These are phyloP conservation scores for Genyomyrus donnyi DNA, from an alignment of 2,113 vertebrate species.

Conservation along the genomic window DNA sequence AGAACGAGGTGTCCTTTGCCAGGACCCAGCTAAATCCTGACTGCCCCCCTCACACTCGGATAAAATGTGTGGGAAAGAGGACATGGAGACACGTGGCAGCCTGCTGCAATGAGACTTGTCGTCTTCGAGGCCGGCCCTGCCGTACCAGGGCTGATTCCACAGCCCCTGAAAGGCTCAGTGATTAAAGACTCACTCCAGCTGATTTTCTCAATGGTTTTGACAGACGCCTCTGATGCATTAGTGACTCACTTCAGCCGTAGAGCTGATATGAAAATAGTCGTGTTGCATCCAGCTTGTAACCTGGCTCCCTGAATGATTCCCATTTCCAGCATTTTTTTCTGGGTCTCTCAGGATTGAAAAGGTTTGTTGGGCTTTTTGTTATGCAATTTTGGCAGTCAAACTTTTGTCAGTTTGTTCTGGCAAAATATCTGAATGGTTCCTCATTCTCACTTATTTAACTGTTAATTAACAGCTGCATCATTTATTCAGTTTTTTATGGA, in stretches of 20 bases:
- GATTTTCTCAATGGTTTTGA: slow-evolving; percentile 29
- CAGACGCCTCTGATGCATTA: slow-evolving; percentile 32
- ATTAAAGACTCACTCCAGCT: slow-evolving; percentile 47
- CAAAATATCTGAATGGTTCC: neutral
- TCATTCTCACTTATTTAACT: neutral
- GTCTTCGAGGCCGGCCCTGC: neutral
- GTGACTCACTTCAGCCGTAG: slow-evolving; percentile 32
- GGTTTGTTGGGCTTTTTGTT: neutral
- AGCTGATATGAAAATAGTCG: neutral
- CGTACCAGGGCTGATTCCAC: neutral
- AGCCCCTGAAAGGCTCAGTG: neutral
- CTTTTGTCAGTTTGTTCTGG: neutral
- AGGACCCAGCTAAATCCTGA: neutral
- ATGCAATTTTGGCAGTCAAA: neutral
- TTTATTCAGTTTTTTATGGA: neutral
- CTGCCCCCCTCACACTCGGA: neutral
- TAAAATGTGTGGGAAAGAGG: neutral
- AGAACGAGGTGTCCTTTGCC: neutral
- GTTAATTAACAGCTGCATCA: neutral
- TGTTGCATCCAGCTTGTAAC: neutral
- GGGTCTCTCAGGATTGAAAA: neutral
- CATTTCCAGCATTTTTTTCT: neutral
- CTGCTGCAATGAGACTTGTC: neutral
- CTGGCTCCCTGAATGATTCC: neutral
- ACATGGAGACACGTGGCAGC: neutral